Base-by-base conservation (phyloP, 2,888 invertebrate species). In the Operophtera brumata region DNA sequence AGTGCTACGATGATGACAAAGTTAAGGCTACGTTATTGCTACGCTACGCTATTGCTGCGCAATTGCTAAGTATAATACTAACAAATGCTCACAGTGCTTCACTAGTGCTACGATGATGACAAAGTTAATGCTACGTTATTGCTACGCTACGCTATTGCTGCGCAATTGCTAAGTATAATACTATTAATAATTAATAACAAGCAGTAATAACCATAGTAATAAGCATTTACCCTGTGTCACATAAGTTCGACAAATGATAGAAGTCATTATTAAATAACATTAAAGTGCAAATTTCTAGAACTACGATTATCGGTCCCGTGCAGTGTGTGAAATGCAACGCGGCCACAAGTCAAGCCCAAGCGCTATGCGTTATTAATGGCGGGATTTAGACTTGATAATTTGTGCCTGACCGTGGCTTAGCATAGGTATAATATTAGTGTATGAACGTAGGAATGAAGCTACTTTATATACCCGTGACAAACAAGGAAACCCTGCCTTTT, bases 321-420 rank as follows among this genome's bases (percentile, higher is more conserved):
- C 54, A 55, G 54, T 26, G n/a, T 14, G 30, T 43, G 49, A 43
- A 50, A 43, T 32, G 25, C 41, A 25, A 10, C 46, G 50, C 47
- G 49, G 46, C 66, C 65, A 57, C 68, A 62, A 68, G 65, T 65
- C 66, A 66, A 58, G 54, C 57, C 54, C 62, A 64, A 64, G 61
- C 63, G 57, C 57, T 61, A 62, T 56, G 63, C 41, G 55, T 50
- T 66, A 65, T 63, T 66, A 68, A 64, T 66, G 64, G 36, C 35
- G 20, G 58, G 66, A 64, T 60, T 64, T 61, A 51, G 47, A 52
- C 57, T 61, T 54, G 55, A 62, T 62, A 62, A 64, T 64, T 20
- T 61, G 54, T 52, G 60, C 47, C 37, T 53, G 50, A 58, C 57
- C 59, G 32, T 10, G 10, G 3, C 9, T 25, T 28, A 46, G 36